Evolutionary conservation across 2,888 invertebrate species (phyloP).

Genomic region (Drosophila recens): DNA sequence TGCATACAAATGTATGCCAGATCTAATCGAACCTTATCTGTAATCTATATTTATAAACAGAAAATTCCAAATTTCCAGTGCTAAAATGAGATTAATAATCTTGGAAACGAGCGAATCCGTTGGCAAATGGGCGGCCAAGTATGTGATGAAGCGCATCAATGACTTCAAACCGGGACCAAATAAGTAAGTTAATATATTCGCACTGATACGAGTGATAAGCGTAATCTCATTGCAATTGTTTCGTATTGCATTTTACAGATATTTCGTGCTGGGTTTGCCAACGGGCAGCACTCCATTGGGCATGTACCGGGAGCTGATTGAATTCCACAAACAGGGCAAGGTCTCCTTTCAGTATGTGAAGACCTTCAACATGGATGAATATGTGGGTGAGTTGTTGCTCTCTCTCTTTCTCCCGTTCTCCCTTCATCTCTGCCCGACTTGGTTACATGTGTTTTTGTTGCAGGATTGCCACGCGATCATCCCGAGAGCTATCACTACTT

Average conservation of each 20-base stretch:
- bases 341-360: conserved; percentile 98
- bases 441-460: neutral
- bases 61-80: conserved; percentile 21
- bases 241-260: conserved; percentile 82
- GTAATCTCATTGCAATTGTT: neutral
- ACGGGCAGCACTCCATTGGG: conserved; percentile 99
- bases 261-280: conserved; percentile 97
- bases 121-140: conserved; percentile 97
- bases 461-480: conserved; percentile 94
- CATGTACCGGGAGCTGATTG: conserved; percentile 97
- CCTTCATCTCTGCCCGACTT: neutral
- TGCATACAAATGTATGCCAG: neutral
- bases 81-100: conserved; percentile 95
- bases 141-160: conserved; percentile 95
- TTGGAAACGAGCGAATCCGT: conserved; percentile 93
- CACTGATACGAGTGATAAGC: neutral
- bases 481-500: conserved; percentile 99
- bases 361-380: conserved; percentile 99
- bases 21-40: conserved; percentile 41
- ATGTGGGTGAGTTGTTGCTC: conserved; percentile 90
- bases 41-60: conserved; percentile 1
- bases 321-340: conserved; percentile 94
- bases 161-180: conserved; percentile 94
- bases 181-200: conserved; percentile 81
- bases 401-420: no score